Evolutionary conservation across 1,140 invertebrate species (phyloP).

Genomic region (Amyelois transitella): DNA sequence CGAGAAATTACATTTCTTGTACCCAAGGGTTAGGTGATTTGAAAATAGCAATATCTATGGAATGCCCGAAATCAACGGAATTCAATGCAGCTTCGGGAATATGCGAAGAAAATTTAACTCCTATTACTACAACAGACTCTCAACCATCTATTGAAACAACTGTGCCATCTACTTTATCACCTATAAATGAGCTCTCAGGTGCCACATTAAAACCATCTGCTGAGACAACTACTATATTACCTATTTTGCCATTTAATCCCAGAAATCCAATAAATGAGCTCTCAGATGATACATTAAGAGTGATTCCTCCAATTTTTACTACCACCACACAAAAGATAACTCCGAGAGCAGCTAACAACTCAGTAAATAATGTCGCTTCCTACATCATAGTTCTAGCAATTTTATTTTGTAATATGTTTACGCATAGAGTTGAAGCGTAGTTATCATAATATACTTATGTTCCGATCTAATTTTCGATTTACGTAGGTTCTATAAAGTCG

Average conservation of each 20-base stretch:
- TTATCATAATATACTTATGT: neutral
- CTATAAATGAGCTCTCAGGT: neutral
- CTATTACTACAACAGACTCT: neutral
- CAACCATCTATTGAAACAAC: neutral
- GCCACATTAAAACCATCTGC: no score
- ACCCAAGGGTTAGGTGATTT: constrained; percentile 31
- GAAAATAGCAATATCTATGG: constrained; percentile 33
- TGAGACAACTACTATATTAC: neutral
- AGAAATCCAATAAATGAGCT: neutral
- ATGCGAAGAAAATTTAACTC: neutral
- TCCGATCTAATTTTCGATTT: no score
- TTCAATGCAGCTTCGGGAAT: neutral
- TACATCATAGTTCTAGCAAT: neutral
- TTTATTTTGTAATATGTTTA: neutral
- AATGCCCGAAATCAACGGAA: constrained; percentile 23
- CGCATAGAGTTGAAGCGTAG: neutral
- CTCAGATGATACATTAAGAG: neutral
- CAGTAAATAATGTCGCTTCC: neutral
- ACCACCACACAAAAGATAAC: neutral
- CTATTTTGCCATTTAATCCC: no score
- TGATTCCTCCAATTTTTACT: neutral
- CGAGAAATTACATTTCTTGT: constrained; percentile 38
- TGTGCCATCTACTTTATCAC: neutral
- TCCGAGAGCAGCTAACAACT: neutral
- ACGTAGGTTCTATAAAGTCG: no score